Evolutionary conservation across 2,113 vertebrate species (phyloP).

Genomic region (Triplophysa siluroides): DNA sequence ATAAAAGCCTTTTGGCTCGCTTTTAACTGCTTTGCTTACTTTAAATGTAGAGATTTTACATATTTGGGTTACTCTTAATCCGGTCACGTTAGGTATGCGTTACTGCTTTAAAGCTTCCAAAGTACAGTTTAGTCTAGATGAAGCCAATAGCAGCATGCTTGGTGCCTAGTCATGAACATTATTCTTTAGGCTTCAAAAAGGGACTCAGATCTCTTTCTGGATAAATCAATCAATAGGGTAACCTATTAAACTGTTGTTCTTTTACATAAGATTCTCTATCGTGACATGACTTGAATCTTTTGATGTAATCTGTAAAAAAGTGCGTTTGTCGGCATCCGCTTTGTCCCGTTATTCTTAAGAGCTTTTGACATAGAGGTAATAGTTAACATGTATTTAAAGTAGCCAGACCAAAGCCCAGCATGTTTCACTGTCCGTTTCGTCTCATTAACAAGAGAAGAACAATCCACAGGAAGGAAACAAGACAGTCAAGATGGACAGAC

Average conservation of each 20-base stretch:
- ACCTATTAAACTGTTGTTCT: neutral
- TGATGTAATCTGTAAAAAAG: slow-evolving; percentile 33
- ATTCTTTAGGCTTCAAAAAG: too few species aligned
- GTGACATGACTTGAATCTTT: neutral
- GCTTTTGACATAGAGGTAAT: slow-evolving; percentile 45
- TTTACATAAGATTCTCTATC: slow-evolving; percentile 6
- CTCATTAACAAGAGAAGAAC: slow-evolving; percentile 47
- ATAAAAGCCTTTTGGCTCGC: too few species aligned
- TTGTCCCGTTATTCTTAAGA: slow-evolving; percentile 28
- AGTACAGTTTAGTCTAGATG: neutral
- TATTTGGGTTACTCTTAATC: neutral
- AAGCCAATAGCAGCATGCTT: neutral
- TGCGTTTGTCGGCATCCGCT: slow-evolving; percentile 38
- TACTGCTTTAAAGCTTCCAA: neutral
- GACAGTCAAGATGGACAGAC: slow-evolving; percentile 38
- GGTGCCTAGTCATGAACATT: neutral
- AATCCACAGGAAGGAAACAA: slow-evolving; percentile 54
- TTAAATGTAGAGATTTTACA: neutral
- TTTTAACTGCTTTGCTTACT: neutral
- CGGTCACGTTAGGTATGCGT: neutral
- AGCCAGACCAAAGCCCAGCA: slow-evolving; percentile 37
- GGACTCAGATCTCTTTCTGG: neutral
- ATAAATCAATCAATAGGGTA: neutral
- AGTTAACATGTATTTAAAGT: slow-evolving; percentile 54
- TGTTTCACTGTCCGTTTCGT: slow-evolving; percentile 26